These are phyloP conservation scores for Haemorhous mexicanus DNA, from an alignment of 2,113 vertebrate species.

Conservation along the genomic window DNA sequence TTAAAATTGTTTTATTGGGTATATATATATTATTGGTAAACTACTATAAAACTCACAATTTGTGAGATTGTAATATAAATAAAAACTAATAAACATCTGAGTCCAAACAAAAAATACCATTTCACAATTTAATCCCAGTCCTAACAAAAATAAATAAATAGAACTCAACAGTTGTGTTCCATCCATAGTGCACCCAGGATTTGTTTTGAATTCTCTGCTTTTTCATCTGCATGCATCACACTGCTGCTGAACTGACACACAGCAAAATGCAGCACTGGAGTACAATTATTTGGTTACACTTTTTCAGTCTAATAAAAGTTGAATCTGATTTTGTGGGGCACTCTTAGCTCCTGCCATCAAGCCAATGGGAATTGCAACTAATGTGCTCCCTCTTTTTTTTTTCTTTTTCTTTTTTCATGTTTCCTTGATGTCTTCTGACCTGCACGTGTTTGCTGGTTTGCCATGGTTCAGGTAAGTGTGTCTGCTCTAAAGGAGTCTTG, in stretches of 20 bases:
- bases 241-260: background rate
- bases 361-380: background rate
- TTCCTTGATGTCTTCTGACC: background rate
- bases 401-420: background rate
- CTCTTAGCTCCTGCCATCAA: background rate
- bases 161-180: background rate
- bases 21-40: background rate
- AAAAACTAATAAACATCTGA: background rate
- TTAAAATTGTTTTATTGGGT: background rate
- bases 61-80: background rate
- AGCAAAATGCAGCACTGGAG: background rate
- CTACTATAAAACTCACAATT: background rate
- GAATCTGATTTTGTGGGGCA: background rate
- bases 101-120: background rate
- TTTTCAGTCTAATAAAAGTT: background rate
- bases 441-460: background rate
- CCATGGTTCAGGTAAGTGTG: constrained; percentile 34
- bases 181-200: fast-evolving
- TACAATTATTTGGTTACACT: background rate
- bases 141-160: background rate
- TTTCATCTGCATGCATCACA: background rate
- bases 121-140: background rate
- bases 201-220: background rate
- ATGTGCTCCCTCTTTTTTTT: background rate
- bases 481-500: background rate